These are phyloP conservation scores for Girardia tigrina DNA, from an alignment of 2,888 invertebrate species.

Conservation along the genomic window DNA sequence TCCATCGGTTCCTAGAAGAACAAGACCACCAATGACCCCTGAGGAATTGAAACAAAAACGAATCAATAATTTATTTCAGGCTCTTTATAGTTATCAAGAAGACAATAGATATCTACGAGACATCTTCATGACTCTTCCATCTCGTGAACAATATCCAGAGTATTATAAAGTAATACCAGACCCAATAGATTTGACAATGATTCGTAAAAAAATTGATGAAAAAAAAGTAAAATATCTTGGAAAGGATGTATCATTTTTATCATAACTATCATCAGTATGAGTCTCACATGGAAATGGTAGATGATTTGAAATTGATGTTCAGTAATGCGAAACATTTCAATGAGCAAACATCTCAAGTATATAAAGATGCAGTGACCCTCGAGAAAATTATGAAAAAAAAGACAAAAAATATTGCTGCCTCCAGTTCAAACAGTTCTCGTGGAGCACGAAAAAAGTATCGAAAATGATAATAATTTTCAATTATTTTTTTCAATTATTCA, in stretches of 20 bases:
- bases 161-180: slow-evolving; percentile 82
- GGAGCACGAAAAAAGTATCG: slow-evolving; percentile 14
- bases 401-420: slow-evolving; percentile 58
- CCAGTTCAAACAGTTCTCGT: slow-evolving; percentile 34
- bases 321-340: slow-evolving; percentile 89
- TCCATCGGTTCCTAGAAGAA: neutral
- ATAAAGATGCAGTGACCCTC: slow-evolving; percentile 75
- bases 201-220: slow-evolving; percentile 72
- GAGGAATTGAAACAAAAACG: slow-evolving; percentile 33
- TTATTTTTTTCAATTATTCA: neutral
- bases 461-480: neutral
- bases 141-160: slow-evolving; percentile 79
- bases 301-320: slow-evolving; percentile 73
- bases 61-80: slow-evolving; percentile 27
- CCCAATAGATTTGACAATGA: slow-evolving; percentile 84
- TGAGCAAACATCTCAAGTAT: slow-evolving; percentile 84
- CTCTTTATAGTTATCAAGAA: slow-evolving; percentile 33
- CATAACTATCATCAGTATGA: slow-evolving; percentile 51
- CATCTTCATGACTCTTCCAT: slow-evolving; percentile 88
- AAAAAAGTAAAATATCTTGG: slow-evolving; percentile 51
- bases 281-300: slow-evolving; percentile 56
- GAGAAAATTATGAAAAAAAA: slow-evolving; percentile 72
- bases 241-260: too few relatives aligned
- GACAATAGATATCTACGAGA: slow-evolving; percentile 68
- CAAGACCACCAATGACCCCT: slow-evolving; percentile 23